Base-by-base conservation (phyloP, 2,113 vertebrate species). In the Semicossyphus pulcher region DNA sequence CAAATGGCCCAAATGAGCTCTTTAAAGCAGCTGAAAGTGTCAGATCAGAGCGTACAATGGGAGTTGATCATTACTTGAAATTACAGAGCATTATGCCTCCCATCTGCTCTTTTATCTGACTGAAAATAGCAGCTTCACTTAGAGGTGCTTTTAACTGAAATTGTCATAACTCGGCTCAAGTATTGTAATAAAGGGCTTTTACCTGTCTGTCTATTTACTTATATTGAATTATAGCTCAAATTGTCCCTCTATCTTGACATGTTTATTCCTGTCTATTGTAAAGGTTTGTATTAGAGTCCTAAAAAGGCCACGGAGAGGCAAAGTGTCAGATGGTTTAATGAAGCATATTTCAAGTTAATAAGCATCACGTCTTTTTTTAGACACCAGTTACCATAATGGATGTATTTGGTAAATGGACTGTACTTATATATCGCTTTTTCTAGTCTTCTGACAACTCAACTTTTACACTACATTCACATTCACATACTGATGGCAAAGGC, bases 11-110 rank as follows among this genome's bases (percentile, higher is more conserved):
- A 61, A 71, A 62, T 76, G 52, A 4, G 9, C 42, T 47, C 56
- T 76, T 66, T 47, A 34, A 60, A 76, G 71, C 44, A 51, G 58
- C 76, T 56, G 26, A 56, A 77, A 79, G 76, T 75, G 76, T 63
- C 62, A 61, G 74, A 66, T 72, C 59, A 51, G n/a, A 64, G 34
- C 51, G 41, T 76, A 36, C 56, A 44, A 60, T 25, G 25, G 49
- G 52, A 61, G 28, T 14, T 41, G 29, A 69, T 85, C 67, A 84
- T 89, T 85, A 82, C 76, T 82, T 83, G 32, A 87, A 86, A 89
- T 87, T 74, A 64, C 59, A 6, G 31, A 65, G 66, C 54, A 73
- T 80, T 76, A 78, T 15, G 23, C 28, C 47, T 31, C 58, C 49
- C 63, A 65, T 60, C 48, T 78, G 42, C 59, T 65, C 72, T 72